Evolutionary conservation across 2,797 vertebrate species (phyloP), one percentile per base, ranked within the genome.

Genomic region (Cryptoblepharus egeriae): DNA sequence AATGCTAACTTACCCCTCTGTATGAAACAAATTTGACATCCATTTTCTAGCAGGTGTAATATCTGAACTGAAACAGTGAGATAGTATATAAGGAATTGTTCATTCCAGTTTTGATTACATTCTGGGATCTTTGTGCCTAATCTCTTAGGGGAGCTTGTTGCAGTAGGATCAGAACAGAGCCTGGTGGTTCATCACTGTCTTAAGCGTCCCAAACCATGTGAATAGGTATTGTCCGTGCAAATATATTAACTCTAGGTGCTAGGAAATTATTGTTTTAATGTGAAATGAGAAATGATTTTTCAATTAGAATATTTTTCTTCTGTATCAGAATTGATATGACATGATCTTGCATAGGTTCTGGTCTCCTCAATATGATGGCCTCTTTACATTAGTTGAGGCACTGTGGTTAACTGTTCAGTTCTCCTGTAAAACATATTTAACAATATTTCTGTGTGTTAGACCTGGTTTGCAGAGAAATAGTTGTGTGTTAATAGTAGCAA

Each of bases 361-460:
- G 2, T 52, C 49, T 52, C 13, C 7, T 49, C 45, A 45, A 11
- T 45, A 11, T 45, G 42, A 45, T 45, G 11, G 42, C 42, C 11
- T 45, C 5, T 49, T 49, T 49, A 49, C 7, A 49, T 49, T 49
- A 49, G 9, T 49, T 9, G 45, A 49, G 42, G 45, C 45, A 49
- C 45, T 49, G 12, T 13, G 9, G 45, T 49, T 49, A 49, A 49
- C 30, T 85, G 63, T 69, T 88, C 81, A 90, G 77, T 82, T 45
- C 42, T 45, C 75, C 35, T 60, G 0, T 69, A 82, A 80, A 83
- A 88, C 85, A 77, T 68, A n/a, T n/a, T n/a, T n/a, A n/a, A n/a
- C n/a, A 83, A 69, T 87, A 65, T 73, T 61, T 80, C 80, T 90
- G 0, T 82, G 77, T 86, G 80, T 79, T 39, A 60, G 69, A 58